Base-by-base conservation (phyloP, 2,888 invertebrate genomes). In the Hirudinaria manillensis region DNA sequence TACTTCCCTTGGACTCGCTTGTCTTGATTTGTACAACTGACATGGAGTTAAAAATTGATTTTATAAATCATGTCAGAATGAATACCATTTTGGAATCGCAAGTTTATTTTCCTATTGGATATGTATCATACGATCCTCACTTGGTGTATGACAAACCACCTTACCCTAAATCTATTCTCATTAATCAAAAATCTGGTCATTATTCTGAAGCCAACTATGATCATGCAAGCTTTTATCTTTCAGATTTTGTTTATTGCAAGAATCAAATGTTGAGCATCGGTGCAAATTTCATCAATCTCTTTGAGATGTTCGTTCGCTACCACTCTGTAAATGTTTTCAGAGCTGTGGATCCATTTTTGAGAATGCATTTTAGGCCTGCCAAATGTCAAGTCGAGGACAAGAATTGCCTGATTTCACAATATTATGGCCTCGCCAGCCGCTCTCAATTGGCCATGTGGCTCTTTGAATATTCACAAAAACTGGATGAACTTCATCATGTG, bases 61-160 rank as follows among this genome's bases (percentile, higher is more conserved):
- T 93, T 87, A 88, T 97, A 68, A 97, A 98, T 83, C 88, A 96
- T 82, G 92, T 94, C 19, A 90, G 96, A 77, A 94, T 98, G 93
- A 97, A 96, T 86, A 94, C 94, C 2, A 93, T 98, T 78, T 87
- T 88, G 79, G 91, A 91, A 79, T 91, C 90, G 86, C 96, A 96
- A 88, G 90, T 95, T 81, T 98, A 91, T 87, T 90, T 91, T 82
- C 93, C 96, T n/a, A 90, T 94, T 79, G 92, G 93, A 29, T 98
- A 95, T 86, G 89, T 91, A 81, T 92, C 93, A 83, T 94, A 91
- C 87, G 89, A 94, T 82, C 93, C 93, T 0, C 84, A 85, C 45
- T 81, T 88, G 66, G 83, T 86, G 19, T 82, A 83, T 75, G 80
- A 83, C 55, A 79, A 81, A 73, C 81, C 81, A 66, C 82, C 82